Base-by-base conservation (phyloP, 1,140 invertebrate genomes). In the Lepidotrigona ventralis region DNA sequence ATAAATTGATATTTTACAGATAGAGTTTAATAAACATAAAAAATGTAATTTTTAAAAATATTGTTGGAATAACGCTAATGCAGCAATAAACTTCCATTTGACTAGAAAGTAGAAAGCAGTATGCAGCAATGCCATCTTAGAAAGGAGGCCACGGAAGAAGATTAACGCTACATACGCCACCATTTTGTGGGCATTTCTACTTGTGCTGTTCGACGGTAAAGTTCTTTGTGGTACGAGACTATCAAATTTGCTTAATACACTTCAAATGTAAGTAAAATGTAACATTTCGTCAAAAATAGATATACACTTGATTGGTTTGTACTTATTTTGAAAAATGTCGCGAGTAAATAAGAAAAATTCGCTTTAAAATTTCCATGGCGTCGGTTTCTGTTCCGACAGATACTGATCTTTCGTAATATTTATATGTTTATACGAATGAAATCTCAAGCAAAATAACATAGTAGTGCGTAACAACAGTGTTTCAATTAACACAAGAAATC, bases 121-220 rank as follows among this genome's bases (percentile, higher is more conserved):
- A 53, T 64, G 69, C 33, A 79, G 17, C 66, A 75, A 69, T 81
- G 83, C 79, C 83, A 85, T 73, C 73, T 85, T 82, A 69, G 72
- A 86, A 86, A 86, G 85, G 74, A 83, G 74, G 76, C 63, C 82
- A 79, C 76, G 51, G 72, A 85, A 73, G 70, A 72, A 73, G 75
- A 72, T 39, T 70, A 77, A 81, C 80, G 70, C 86, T 80, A 85
- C 69, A 74, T 63, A 54, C 26, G 70, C 63, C 74, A 83, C 85
- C 85, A 86, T 86, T 84, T 86, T 90, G 83, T 90, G 72, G 12
- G 78, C 88, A 90, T 90, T 88, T 85, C 85, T 90, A 83, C 85
- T 86, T 88, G 83, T 77, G 81, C 83, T 70, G 83, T 85, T 77
- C 56, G 39, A 8, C 1, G n/a, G 39, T 60, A 26, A n/a, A n/a